phyloP scores from a whole-genome alignment of 2,797 vertebrate species.

The Sphaeramia orbicularis region DNA sequence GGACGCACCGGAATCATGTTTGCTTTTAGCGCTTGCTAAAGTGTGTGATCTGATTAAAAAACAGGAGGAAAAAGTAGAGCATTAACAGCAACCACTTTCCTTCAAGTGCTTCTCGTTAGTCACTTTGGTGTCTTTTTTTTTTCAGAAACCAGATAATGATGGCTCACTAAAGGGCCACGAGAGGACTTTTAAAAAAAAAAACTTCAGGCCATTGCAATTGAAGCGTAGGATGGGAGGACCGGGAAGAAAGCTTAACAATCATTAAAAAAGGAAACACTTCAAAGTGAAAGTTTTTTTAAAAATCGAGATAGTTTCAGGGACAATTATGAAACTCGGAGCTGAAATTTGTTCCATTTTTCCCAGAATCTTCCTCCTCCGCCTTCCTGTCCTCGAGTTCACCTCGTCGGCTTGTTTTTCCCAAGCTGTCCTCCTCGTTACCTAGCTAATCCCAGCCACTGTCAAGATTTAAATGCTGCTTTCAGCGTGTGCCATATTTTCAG shows the following conservation, averaged over 20 bases:
- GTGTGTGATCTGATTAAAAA: constrained; percentile 71
- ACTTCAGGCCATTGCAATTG: constrained; percentile 62
- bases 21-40: constrained; percentile 53
- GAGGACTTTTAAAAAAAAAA: constrained; percentile 67
- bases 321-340: constrained; percentile 71
- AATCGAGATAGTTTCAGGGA: constrained; percentile 55
- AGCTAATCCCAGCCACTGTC: constrained; percentile 85
- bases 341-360: constrained; percentile 71
- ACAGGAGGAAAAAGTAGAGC: constrained; percentile 12
- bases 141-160: constrained; percentile 68
- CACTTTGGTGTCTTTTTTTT: constrained; percentile 71
- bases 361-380: constrained; percentile 67
- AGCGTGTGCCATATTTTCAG: constrained; percentile 79
- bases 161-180: constrained; percentile 49
- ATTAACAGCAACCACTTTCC: constrained; percentile 58
- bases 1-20: constrained; percentile 55
- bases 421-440: constrained; percentile 81
- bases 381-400: constrained; percentile 85
- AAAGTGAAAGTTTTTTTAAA: constrained; percentile 65
- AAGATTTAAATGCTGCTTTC: constrained; percentile 85
- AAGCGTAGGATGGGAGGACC: constrained; percentile 47
- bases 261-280: constrained; percentile 69
- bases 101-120: constrained; percentile 62
- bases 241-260: constrained; percentile 61
- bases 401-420: constrained; percentile 76